phyloP scores from a whole-genome alignment of 2,113 vertebrate species.

The Sigmodon hispidus region DNA sequence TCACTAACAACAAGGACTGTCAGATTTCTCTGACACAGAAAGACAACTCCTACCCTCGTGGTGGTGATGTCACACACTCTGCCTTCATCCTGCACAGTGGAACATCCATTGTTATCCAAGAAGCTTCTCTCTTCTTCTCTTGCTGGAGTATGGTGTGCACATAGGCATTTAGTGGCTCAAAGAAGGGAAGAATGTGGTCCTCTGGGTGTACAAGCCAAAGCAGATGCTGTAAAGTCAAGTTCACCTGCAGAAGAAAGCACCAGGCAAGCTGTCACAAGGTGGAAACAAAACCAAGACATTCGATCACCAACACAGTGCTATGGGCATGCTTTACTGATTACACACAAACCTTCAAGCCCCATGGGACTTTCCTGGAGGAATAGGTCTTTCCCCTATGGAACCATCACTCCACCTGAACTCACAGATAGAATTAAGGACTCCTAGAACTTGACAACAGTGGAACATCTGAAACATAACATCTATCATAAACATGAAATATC shows the following conservation, averaged over 20 bases:
- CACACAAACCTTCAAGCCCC: neutral
- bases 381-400: neutral
- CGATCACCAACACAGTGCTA: neutral
- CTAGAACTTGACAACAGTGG: neutral
- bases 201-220: neutral
- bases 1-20: neutral
- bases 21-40: neutral
- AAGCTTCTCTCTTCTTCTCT: conserved; percentile 23
- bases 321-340: neutral
- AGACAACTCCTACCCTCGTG: conserved; percentile 65
- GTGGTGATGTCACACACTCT: conserved; percentile 36
- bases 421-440: neutral
- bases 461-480: neutral
- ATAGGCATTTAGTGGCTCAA: conserved; percentile 15
- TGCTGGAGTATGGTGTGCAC: neutral
- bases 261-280: neutral
- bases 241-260: conserved; percentile 56
- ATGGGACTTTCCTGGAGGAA: neutral
- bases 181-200: neutral
- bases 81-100: conserved; percentile 71
- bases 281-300: neutral
- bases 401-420: neutral
- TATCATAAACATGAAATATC: neutral
- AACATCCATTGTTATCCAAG: conserved; percentile 63
- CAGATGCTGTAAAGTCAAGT: neutral